phyloP scores from a whole-genome alignment of 23 tunicate genomes.

The Phallusia fumigata region DNA sequence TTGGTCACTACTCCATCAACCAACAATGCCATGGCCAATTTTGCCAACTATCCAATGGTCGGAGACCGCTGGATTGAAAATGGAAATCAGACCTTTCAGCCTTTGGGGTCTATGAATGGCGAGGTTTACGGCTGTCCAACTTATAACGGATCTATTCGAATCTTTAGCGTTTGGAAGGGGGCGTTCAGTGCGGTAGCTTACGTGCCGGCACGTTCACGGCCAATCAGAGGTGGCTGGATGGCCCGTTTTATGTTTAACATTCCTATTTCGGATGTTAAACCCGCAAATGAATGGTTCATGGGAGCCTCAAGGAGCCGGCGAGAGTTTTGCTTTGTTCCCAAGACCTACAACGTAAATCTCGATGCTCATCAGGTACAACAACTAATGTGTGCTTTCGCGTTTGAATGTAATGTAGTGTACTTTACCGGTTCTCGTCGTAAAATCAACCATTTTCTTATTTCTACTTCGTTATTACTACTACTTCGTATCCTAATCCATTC shows the following conservation, averaged over 20 bases:
- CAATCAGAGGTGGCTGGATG: slow-evolving; percentile 63
- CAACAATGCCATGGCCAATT: not conserved
- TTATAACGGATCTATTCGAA: slow-evolving; percentile 34
- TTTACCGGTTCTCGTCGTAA: no score
- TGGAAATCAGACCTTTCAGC: not conserved
- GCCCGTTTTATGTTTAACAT: slow-evolving; percentile 31
- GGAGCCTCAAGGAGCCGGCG: slow-evolving; percentile 22
- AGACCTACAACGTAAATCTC: slow-evolving; percentile 33
- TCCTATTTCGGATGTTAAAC: slow-evolving; percentile 15
- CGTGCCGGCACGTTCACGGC: slow-evolving; percentile 20
- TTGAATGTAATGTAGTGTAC: no score
- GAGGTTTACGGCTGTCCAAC: slow-evolving; percentile 72
- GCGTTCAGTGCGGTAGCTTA: slow-evolving; percentile 50
- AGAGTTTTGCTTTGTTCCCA: slow-evolving; percentile 23
- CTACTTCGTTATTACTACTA: no score
- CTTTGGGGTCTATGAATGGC: not conserved
- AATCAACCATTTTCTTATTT: no score
- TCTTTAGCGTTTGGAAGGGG: slow-evolving; percentile 32
- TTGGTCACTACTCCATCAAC: not conserved
- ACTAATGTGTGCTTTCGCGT: no score
- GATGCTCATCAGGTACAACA: slow-evolving; percentile 21
- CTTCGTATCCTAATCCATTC: no score
- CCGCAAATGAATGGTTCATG: slow-evolving; percentile 29
- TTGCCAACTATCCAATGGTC: not conserved
- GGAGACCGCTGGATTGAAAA: slow-evolving; percentile 14